Evolutionary conservation across 2,888 invertebrate species (phyloP).

Genomic region (Lamellibrachia columna): DNA sequence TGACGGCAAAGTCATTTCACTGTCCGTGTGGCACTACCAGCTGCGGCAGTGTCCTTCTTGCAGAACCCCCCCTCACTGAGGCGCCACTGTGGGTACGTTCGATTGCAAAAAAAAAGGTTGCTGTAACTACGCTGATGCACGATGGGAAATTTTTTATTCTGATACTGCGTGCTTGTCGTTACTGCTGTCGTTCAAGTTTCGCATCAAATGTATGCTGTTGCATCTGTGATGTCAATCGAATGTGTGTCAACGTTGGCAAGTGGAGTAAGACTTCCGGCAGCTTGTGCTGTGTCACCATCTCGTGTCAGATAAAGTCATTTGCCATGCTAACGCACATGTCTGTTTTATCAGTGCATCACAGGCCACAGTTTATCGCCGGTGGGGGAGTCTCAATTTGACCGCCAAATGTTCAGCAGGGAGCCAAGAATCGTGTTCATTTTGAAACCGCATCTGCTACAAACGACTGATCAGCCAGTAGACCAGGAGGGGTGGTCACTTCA

Average conservation of each 20-base stretch:
- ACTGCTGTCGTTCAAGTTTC: not conserved
- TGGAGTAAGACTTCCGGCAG: not conserved
- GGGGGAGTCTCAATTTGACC: not conserved
- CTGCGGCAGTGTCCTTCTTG: not conserved
- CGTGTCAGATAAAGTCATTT: not conserved
- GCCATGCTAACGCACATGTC: not conserved
- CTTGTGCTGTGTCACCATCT: not conserved
- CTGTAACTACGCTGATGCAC: not conserved
- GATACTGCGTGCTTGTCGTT: not conserved
- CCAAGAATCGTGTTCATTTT: not conserved
- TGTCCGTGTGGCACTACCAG: not conserved
- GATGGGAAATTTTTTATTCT: not conserved
- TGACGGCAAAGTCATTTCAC: not conserved
- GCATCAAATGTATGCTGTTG: not conserved
- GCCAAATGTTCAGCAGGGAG: conserved; percentile 12
- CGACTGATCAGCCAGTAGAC: conserved; percentile 1
- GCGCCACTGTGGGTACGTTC: not conserved
- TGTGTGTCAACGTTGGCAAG: too few species aligned
- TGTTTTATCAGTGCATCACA: not conserved
- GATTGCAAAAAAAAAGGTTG: not conserved
- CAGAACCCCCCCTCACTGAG: not conserved
- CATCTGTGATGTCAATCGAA: too few species aligned
- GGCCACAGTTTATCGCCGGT: not conserved
- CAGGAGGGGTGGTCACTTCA: not conserved
- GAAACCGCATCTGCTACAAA: conserved; percentile 12